Base-by-base conservation (phyloP, 1,140 invertebrate species). In the Pseudomyrmex flavicornis region DNA sequence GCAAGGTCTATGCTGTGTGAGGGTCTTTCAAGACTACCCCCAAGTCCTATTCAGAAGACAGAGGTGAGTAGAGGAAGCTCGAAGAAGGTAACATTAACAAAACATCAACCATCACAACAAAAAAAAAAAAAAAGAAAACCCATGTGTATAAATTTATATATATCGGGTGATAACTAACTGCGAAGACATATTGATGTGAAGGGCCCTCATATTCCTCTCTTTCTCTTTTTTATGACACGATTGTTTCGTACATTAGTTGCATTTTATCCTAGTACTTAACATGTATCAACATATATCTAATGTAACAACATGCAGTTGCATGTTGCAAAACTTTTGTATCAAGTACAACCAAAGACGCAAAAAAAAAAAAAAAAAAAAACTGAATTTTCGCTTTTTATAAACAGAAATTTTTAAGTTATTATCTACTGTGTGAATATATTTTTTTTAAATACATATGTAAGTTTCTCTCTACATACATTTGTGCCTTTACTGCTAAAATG, bases 1-100 rank as follows among this genome's bases (percentile, higher is more conserved):
- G 93, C 93, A 94, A 94, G 93, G 93, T 94, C 93, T 94, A 93
- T 94, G 94, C 94, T 94, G 94, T 94, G 90, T 91, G 92, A 94
- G 93, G 93, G 93, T 94, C 94, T 94, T 94, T 93, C 93, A 93
- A 93, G 93, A 94, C 93, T 94, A 93, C 93, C 93, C 92, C 94
- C 93, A 94, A 94, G 94, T 94, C 91, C 93, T 93, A 94, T 91
- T 90, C 90, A 85, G 93, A 94, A 94, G 93, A 92, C 84, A 93
- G 90, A 93, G 93, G 94, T 94, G 93, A 94, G 93, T 94, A 94
- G 92, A 93, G 91, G 90, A 93, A 91, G 91, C 93, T 88, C 87
- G 85, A n/a, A n/a, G n/a, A n/a, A n/a, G n/a, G n/a, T n/a, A n/a
- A n/a, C n/a, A n/a, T n/a, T n/a, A n/a, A n/a, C n/a, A n/a, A n/a